Conservation (phyloP, 2,888 invertebrate species). For the Griposia aprilina region DNA sequence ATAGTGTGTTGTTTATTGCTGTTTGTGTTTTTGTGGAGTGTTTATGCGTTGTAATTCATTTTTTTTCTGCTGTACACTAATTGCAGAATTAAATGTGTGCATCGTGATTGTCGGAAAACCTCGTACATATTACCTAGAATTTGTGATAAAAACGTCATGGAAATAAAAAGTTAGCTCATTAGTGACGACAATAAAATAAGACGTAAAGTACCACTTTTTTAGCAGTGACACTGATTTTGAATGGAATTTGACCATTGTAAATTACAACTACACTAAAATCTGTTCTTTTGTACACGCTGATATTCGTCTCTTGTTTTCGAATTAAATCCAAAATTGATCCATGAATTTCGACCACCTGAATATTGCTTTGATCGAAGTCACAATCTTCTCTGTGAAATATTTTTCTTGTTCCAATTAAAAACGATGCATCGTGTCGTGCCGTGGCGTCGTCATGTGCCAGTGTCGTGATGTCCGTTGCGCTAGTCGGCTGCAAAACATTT, state of each 20-base stretch:
- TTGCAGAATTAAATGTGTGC: conserved; percentile 16
- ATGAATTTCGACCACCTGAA: not conserved
- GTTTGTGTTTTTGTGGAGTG: conserved; percentile 8
- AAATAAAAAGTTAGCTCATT: not conserved
- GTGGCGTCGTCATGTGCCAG: conserved; percentile 17
- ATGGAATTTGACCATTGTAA: not conserved
- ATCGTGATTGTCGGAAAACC: conserved; percentile 14
- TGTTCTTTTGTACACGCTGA: not conserved
- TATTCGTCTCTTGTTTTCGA: not conserved
- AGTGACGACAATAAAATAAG: not conserved
- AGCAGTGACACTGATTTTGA: not conserved
- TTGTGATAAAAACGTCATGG: not conserved
- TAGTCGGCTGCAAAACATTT: not conserved
- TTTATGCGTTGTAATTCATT: conserved; percentile 15
- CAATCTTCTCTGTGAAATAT: not conserved
- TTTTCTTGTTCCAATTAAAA: conserved; percentile 33
- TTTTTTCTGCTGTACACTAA: conserved; percentile 8
- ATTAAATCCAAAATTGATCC: not conserved
- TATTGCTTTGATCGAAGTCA: not conserved
- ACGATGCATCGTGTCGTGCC: not conserved
- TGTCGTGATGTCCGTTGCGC: not conserved
- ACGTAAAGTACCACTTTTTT: not conserved
- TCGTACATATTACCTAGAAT: conserved; percentile 2
- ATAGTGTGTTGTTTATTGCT: not conserved
- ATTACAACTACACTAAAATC: not conserved